A percentile compares a stretch with the other conserved stretches of the same genome.
Conservation (phyloP, 2,797 vertebrate species). For the Alouatta caraya region DNA sequence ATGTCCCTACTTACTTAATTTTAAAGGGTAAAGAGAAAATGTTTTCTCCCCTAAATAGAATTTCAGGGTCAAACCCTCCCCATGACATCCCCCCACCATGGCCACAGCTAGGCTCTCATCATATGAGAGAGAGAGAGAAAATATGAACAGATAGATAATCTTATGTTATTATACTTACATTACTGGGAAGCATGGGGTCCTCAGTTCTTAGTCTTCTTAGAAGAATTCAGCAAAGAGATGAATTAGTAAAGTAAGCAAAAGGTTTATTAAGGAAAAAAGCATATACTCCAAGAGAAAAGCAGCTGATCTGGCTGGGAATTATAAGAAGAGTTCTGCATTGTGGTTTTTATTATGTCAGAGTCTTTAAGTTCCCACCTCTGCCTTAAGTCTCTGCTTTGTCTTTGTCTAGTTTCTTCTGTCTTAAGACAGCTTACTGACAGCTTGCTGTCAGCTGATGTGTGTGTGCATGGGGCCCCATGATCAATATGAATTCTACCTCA, state of each 20-base stretch:
- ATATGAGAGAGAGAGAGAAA: not conserved
- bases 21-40: not conserved
- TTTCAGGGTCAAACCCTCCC: not conserved
- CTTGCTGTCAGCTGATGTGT: rapidly evolving
- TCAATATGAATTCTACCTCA: not conserved
- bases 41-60: not conserved
- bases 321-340: not conserved
- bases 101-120: not conserved
- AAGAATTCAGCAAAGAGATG: not conserved
- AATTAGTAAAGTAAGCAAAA: not conserved
- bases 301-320: not conserved
- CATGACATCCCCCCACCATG: not conserved
- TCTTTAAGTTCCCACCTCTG: not conserved
- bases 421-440: not conserved
- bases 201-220: not conserved
- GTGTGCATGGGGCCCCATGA: not conserved
- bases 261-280: not conserved
- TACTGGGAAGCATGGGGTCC: not conserved
- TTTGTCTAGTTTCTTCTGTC: not conserved
- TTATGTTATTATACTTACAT: not conserved
- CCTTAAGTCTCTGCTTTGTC: not conserved
- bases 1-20: not conserved
- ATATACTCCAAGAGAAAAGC: not conserved
- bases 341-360: not conserved
- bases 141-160: not conserved